A percentile compares a stretch with the other conserved stretches of the same genome.
These are phyloP conservation scores for Lindbergichthys nudifrons DNA, from an alignment of 2,797 vertebrate species.

Conservation along the genomic window DNA sequence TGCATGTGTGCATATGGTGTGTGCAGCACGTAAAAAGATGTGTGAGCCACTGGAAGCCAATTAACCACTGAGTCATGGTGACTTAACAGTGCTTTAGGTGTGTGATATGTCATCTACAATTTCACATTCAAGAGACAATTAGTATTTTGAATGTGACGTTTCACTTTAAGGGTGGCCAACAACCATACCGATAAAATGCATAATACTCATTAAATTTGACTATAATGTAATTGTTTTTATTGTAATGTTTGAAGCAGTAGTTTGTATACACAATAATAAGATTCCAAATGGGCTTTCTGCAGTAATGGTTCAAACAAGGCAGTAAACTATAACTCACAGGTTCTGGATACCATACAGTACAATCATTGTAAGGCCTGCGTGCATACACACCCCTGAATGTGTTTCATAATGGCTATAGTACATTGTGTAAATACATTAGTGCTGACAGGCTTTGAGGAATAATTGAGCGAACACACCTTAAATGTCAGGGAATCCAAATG, in stretches of 20 bases:
- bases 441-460: slow-evolving; percentile 1
- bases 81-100: neutral
- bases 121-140: neutral
- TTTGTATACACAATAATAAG: neutral
- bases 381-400: neutral
- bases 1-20: neutral
- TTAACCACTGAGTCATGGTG: neutral
- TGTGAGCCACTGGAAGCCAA: neutral
- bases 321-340: neutral
- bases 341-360: slow-evolving; percentile 5
- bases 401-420: neutral
- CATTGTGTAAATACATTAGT: neutral
- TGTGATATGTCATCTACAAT: neutral
- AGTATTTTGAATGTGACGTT: neutral
- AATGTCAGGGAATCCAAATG: neutral
- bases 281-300: neutral
- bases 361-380: neutral
- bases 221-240: neutral
- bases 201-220: neutral
- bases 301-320: slow-evolving; percentile 1
- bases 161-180: neutral
- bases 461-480: neutral
- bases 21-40: no score
- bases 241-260: neutral
- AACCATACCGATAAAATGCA: neutral